These are phyloP conservation scores for Dryobates pubescens DNA, from an alignment of 2,797 vertebrate genomes.

Conservation along the genomic window DNA sequence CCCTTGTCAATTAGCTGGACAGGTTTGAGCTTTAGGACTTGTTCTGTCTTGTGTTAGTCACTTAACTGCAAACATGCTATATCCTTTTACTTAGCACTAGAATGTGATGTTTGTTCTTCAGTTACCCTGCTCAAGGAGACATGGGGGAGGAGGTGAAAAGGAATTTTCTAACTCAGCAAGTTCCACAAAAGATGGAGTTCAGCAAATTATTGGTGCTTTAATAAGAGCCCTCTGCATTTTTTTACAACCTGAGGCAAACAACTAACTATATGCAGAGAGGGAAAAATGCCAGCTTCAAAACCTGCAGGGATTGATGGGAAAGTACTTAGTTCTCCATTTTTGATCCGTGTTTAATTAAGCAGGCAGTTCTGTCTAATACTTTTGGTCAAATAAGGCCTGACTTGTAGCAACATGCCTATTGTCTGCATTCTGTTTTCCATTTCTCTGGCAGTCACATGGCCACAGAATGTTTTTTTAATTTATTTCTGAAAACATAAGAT, in stretches of 20 bases:
- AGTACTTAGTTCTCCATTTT: conserved; percentile 19
- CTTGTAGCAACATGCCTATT: neutral
- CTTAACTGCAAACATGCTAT: neutral
- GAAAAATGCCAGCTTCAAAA: conserved; percentile 28
- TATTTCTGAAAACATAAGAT: no score
- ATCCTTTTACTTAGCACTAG: conserved; percentile 2
- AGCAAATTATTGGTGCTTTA: conserved; percentile 54
- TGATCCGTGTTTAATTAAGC: conserved; percentile 27
- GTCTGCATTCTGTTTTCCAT: neutral
- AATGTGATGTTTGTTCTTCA: conserved; percentile 32
- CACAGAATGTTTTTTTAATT: neutral
- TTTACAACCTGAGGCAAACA: conserved; percentile 10
- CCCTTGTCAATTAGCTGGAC: neutral
- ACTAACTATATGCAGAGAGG: neutral
- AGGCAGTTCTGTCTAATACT: neutral
- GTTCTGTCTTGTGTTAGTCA: conserved; percentile 15
- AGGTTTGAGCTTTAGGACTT: conserved; percentile 25
- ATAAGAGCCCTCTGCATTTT: conserved; percentile 30
- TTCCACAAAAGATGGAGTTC: conserved; percentile 34
- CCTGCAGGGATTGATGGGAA: conserved; percentile 23
- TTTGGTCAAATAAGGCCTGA: conserved; percentile 27
- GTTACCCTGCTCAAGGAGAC: neutral
- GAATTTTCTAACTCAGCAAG: conserved; percentile 55
- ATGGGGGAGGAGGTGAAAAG: conserved; percentile 10
- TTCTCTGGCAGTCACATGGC: neutral